Percentiles rank a stretch among this genome's conserved stretches.
Conservation (phyloP, 1,140 invertebrate species). For the Leptinotarsa undecemlineata region DNA sequence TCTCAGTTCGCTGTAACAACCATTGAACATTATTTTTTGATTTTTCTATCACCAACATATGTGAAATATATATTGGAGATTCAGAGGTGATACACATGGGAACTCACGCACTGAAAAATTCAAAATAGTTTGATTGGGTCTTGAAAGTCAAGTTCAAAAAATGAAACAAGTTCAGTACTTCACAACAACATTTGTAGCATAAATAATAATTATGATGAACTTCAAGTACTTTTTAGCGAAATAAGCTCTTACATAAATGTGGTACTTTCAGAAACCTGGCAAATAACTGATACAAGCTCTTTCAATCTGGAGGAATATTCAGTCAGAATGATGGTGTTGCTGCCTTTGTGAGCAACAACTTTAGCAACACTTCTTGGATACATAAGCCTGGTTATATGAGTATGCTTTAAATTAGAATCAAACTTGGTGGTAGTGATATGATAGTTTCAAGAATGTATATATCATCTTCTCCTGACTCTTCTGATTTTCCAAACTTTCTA, state of each 20-base stretch:
- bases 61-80: not conserved
- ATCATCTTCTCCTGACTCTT: conserved; percentile 7
- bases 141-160: not conserved
- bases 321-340: not conserved
- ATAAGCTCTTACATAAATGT: conserved; percentile 4
- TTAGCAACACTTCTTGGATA: not conserved
- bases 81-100: no score
- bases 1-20: no score
- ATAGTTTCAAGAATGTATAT: conserved; percentile 3
- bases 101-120: no score
- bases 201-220: not conserved
- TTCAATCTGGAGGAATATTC: conserved; percentile 7
- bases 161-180: not conserved
- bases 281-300: conserved; percentile 5
- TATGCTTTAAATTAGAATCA: conserved; percentile 7
- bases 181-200: conserved; percentile 10
- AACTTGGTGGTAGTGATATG: not conserved
- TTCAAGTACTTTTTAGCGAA: not conserved
- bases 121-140: not conserved
- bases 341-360: conserved; percentile 7
- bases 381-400: conserved; percentile 13
- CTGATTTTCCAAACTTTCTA: not conserved
- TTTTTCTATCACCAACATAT: no score
- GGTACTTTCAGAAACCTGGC: not conserved
- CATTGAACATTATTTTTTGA: no score